A percentile compares a stretch with the other conserved stretches of the same genome.
Evolutionary conservation across 2,113 vertebrate species (phyloP).

Genomic region (Nematolebias whitei): DNA sequence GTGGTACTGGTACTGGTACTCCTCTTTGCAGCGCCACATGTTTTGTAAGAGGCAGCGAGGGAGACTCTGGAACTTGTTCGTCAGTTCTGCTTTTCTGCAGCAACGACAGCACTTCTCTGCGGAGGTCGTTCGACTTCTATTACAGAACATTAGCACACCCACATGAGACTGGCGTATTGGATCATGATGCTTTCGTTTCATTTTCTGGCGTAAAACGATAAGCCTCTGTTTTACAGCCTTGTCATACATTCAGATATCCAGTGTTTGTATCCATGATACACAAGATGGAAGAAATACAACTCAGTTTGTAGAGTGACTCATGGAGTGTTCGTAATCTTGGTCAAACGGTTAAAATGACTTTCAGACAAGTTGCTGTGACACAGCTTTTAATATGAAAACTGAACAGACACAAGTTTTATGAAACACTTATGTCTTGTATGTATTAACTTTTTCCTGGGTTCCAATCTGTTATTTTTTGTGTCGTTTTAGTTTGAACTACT

Average conservation of each 20-base stretch:
- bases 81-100: conserved; percentile 44
- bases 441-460: conserved; percentile 26
- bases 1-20: no score
- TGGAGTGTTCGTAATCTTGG: conserved; percentile 10
- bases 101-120: conserved; percentile 31
- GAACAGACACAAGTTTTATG: neutral
- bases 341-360: conserved; percentile 8
- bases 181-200: conserved; percentile 4
- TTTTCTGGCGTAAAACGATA: neutral
- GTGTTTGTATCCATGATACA: conserved; percentile 1
- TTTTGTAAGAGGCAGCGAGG: conserved; percentile 36
- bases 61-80: conserved; percentile 48
- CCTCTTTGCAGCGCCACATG: conserved; percentile 46
- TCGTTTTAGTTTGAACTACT: conserved; percentile 33
- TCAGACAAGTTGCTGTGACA: conserved; percentile 2
- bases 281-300: neutral
- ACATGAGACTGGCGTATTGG: conserved; percentile 8
- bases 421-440: neutral
- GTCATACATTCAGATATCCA: neutral
- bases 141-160: conserved; percentile 10
- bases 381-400: conserved; percentile 3
- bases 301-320: neutral
- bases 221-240: neutral
- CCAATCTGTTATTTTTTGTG: conserved; percentile 29
- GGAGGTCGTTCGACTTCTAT: conserved; percentile 25